A percentile compares a stretch with the other conserved stretches of the same genome.
Evolutionary conservation across 2,113 vertebrate species (phyloP).

Genomic region (Thomomys bottae): DNA sequence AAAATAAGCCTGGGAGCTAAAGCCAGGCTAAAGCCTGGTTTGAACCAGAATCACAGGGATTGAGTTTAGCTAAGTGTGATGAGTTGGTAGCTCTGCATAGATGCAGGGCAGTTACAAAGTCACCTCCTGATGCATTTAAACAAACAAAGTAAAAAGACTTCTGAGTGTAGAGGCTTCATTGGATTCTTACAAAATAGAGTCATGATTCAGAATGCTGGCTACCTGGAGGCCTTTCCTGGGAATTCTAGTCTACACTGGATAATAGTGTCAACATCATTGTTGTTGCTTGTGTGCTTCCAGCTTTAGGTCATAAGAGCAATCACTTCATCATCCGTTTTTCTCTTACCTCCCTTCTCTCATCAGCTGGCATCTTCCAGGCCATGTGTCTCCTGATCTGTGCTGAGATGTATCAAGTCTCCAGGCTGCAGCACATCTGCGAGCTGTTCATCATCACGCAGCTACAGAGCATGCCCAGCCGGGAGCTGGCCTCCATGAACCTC

Average conservation of each 20-base stretch:
- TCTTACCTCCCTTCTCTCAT: slow-evolving; percentile 32
- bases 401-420: slow-evolving; percentile 98
- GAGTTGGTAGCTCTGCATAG: not conserved
- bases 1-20: not conserved
- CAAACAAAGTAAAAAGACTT: not conserved
- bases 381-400: slow-evolving; percentile 98
- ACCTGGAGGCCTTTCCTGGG: not conserved
- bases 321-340: not conserved
- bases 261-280: accelerated
- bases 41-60: not conserved
- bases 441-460: slow-evolving; percentile 96
- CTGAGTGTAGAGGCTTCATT: not conserved
- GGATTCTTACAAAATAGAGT: not conserved
- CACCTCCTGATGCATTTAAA: not conserved
- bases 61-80: not conserved
- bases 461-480: slow-evolving; percentile 97
- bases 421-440: slow-evolving; percentile 97
- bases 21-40: too few relatives aligned
- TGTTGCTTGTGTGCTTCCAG: too few relatives aligned
- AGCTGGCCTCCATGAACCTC: slow-evolving; percentile 93
- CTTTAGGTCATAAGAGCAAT: not conserved
- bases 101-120: not conserved
- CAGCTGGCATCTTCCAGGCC: slow-evolving; percentile 96
- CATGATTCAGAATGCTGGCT: not conserved
- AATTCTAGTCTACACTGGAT: not conserved